Evolutionary conservation across 2,888 invertebrate species (phyloP).

Genomic region (Amphimallon solstitiale): DNA sequence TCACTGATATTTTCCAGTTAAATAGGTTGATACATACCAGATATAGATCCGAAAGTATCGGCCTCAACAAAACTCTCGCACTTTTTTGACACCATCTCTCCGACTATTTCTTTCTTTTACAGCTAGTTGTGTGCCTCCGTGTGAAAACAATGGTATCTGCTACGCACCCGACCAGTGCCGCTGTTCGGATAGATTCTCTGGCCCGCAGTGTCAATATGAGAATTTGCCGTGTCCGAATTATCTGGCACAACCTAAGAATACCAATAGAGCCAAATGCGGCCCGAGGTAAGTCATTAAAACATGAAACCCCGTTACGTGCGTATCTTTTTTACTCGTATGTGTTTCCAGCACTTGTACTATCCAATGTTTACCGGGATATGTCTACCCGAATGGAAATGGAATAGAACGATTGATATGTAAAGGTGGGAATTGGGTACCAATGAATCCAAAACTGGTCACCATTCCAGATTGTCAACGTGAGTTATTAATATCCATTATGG

Average conservation of each 20-base stretch:
- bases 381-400: constrained; percentile 77
- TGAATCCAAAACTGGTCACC: constrained; percentile 69
- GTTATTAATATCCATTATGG: constrained; percentile 54
- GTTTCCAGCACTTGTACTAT: constrained; percentile 72
- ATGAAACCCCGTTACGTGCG: constrained; percentile 39
- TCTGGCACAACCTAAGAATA: constrained; percentile 75
- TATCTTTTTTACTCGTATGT: constrained; percentile 15
- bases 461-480: constrained; percentile 79
- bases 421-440: constrained; percentile 77
- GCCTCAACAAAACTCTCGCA: too few species aligned
- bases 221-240: constrained; percentile 75
- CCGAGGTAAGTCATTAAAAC: constrained; percentile 68
- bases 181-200: constrained; percentile 78
- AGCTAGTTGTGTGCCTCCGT: constrained; percentile 80
- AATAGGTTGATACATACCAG: too few species aligned
- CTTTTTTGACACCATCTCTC: too few species aligned
- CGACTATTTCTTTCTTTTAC: constrained; percentile 52
- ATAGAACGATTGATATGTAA: constrained; percentile 75
- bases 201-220: constrained; percentile 79
- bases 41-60: too few species aligned
- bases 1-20: too few species aligned
- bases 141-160: constrained; percentile 86
- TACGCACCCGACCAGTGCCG: constrained; percentile 77
- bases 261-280: constrained; percentile 70
- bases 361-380: constrained; percentile 72